phyloP scores from a whole-genome alignment of 2,113 vertebrate genomes.

The Nannobrachium achirus region DNA sequence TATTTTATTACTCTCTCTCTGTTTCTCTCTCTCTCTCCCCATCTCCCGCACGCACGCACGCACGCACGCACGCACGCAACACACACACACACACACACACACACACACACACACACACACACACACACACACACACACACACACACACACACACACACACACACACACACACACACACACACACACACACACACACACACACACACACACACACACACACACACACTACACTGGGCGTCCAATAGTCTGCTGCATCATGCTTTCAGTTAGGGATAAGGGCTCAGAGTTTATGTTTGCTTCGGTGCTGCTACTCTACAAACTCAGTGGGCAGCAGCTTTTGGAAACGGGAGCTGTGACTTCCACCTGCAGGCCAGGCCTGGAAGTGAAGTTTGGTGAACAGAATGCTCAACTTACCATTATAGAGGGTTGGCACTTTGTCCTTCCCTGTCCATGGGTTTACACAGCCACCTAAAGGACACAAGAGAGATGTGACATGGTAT shows the following conservation, averaged over 20 bases:
- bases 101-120: constrained; percentile 21
- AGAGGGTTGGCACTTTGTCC: neutral
- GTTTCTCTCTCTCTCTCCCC: neutral
- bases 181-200: constrained; percentile 35
- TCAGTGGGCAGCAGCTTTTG: constrained; percentile 19
- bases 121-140: too few species aligned
- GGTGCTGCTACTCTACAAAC: neutral
- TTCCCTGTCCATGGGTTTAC: constrained; percentile 20
- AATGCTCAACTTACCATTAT: constrained; percentile 53
- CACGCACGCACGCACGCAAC: constrained; percentile 33
- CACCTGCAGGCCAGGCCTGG: constrained; percentile 70
- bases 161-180: constrained; percentile 49
- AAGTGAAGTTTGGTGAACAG: constrained; percentile 47
- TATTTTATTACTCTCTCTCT: constrained; percentile 9
- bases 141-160: too few species aligned
- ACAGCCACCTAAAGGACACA: constrained; percentile 25
- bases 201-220: constrained; percentile 15
- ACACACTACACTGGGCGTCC: constrained; percentile 4
- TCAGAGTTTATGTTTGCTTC: constrained; percentile 3
- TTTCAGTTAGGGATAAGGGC: constrained; percentile 28
- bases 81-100: constrained; percentile 26
- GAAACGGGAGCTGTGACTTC: constrained; percentile 57
- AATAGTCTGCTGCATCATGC: neutral
- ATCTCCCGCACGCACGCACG: constrained; percentile 36
- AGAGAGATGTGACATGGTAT: neutral